A percentile compares a stretch with the other conserved stretches of the same genome.
phyloP scores from a whole-genome alignment of 2,888 invertebrate genomes.

The Dioctria rufipes region DNA sequence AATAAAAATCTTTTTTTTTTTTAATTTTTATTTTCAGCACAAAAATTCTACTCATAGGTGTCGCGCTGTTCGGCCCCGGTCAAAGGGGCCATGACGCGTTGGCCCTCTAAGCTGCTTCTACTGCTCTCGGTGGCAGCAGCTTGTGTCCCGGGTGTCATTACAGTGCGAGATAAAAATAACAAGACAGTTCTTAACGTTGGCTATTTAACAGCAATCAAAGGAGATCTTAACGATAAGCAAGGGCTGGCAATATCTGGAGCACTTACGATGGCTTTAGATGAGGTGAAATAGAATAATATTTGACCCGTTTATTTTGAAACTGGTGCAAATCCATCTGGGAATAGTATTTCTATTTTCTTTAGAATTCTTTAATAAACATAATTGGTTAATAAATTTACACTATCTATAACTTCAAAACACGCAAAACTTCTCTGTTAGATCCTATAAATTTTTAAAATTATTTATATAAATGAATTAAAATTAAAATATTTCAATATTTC shows the following conservation, averaged over 20 bases:
- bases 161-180: constrained; percentile 69
- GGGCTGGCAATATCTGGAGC: constrained; percentile 93
- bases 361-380: no score
- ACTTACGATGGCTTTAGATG: constrained; percentile 88
- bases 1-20: neutral
- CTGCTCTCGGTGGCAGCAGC: constrained; percentile 78
- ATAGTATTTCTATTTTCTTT: no score
- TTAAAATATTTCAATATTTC: no score
- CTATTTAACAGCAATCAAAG: constrained; percentile 87
- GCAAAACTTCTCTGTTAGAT: no score
- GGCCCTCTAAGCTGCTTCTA: constrained; percentile 75
- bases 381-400: no score
- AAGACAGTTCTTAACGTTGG: constrained; percentile 81
- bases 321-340: no score
- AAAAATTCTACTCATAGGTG: constrained; percentile 72
- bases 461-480: no score
- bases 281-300: constrained; percentile 73
- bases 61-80: constrained; percentile 77
- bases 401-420: no score
- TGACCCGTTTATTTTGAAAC: no score
- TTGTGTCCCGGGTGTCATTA: constrained; percentile 71
- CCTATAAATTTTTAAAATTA: no score
- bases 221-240: constrained; percentile 83
- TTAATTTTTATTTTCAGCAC: constrained; percentile 66
- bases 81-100: constrained; percentile 73